Evolutionary conservation across 2,797 vertebrate genomes (phyloP).

Genomic region (Pseudochromis fuscus): DNA sequence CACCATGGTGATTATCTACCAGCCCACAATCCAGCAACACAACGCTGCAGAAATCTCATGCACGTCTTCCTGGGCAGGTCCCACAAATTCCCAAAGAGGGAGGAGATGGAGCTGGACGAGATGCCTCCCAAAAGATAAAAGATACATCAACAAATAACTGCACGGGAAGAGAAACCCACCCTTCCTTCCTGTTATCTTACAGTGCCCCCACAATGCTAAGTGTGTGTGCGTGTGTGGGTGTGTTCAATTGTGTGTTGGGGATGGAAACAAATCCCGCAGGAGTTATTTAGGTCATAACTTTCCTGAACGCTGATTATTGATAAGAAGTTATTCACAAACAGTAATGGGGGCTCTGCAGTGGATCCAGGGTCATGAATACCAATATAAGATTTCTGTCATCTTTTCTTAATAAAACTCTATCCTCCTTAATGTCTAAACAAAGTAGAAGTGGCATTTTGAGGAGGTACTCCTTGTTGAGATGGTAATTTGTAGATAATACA

Average conservation of each 20-base stretch:
- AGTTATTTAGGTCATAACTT: conserved; percentile 37
- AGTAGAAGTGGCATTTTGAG: neutral
- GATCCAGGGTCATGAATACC: conserved; percentile 26
- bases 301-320: conserved; percentile 51
- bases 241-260: neutral
- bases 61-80: conserved; percentile 72
- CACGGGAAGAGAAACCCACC: conserved; percentile 71
- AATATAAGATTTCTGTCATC: neutral
- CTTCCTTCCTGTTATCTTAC: conserved; percentile 82
- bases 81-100: conserved; percentile 72
- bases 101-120: conserved; percentile 63
- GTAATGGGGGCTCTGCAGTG: neutral
- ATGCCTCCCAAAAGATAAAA: conserved; percentile 83
- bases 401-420: conserved; percentile 33
- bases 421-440: conserved; percentile 1
- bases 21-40: conserved; percentile 44
- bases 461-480: neutral
- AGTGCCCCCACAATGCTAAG: conserved; percentile 27
- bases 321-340: conserved; percentile 38
- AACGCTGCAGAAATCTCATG: conserved; percentile 42
- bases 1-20: conserved; percentile 73
- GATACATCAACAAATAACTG: conserved; percentile 77
- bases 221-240: neutral
- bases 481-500: neutral
- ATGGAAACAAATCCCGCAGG: conserved; percentile 42